Base-by-base conservation (phyloP, 2,888 invertebrate species). In the Phortica magna region DNA sequence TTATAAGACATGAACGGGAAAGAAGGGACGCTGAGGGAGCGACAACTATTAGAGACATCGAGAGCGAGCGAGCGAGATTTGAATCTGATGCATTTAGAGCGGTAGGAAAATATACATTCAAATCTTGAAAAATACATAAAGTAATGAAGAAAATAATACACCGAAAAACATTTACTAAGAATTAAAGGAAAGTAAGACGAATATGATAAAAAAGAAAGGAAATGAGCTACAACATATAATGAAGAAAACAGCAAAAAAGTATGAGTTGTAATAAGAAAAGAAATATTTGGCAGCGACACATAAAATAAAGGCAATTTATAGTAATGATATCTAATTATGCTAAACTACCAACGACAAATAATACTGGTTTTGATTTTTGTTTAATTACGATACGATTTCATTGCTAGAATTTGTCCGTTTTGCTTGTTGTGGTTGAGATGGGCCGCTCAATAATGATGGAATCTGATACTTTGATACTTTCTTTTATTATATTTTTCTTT, bases 381-480 rank as follows among this genome's bases (percentile, higher is more conserved):
- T 75, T 77, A 77, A 71, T 76, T 78, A 67, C 82, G 84, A 81
- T 65, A 65, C 65, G 79, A 79, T 87, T 77, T 76, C 67, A 77
- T 73, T 43, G 76, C 64, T 73, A 72, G 73, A 73, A 72, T 68
- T 78, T 72, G 57, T 75, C 74, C 78, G 22, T 78, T 43, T 77
- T 79, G 78, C 64, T 83, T 68, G 42, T 55, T 71, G 55, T 71
- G 70, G 70, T 71, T 71, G 53, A 53, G 90, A 91, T 92, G 92
- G 92, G 92, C 92, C 92, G 91, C 92, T 91, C 90, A 91, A 88
- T 88, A 92, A 92, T 92, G 92, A 91, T 92, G 91, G 92, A 92
- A 91, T 91, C 87, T 90, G 89, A 91, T 91, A 91, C 91, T 88
- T 88, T 84, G 61, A 68, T 76, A 78, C 72, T 74, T 65, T 31